Evolutionary conservation across 2,113 vertebrate species (phyloP).

Genomic region (Lepidothrix coronata): DNA sequence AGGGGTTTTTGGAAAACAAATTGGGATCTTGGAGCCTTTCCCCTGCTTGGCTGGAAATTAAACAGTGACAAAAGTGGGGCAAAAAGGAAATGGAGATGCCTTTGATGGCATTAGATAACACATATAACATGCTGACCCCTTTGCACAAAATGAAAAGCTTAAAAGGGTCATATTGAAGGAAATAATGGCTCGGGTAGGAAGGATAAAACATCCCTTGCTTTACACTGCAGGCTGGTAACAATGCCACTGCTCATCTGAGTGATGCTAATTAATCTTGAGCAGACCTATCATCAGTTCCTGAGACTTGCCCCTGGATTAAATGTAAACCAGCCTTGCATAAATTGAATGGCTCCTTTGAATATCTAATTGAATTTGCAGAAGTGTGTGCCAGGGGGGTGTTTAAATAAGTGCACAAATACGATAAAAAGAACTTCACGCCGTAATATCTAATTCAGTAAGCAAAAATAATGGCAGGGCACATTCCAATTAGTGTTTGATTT

Average conservation of each 20-base stretch:
- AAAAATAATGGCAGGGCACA: constrained; percentile 80
- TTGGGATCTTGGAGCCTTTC: neutral
- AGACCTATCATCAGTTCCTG: constrained; percentile 64
- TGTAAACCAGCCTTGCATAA: constrained; percentile 80
- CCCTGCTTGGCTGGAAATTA: neutral
- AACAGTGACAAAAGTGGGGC: neutral
- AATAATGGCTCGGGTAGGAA: neutral
- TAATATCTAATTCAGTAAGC: constrained; percentile 82
- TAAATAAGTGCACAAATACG: constrained; percentile 83
- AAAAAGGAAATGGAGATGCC: neutral
- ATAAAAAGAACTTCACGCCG: constrained; percentile 79
- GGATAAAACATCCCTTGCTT: constrained; percentile 48
- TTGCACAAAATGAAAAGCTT: neutral
- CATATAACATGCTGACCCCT: neutral
- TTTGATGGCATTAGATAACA: neutral
- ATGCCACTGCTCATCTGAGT: constrained; percentile 59
- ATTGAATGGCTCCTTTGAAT: constrained; percentile 76
- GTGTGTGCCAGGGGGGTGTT: constrained; percentile 76
- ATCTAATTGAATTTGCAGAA: constrained; percentile 82
- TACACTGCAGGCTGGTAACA: constrained; percentile 38
- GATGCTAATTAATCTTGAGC: constrained; percentile 73
- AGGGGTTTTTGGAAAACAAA: neutral
- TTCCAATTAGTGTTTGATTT: constrained; percentile 83
- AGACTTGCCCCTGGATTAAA: constrained; percentile 75
- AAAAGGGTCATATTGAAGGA: constrained; percentile 12